A percentile compares a stretch with the other conserved stretches of the same genome.
Conservation (phyloP, 2,113 vertebrate genomes). For the Lampris incognitus region DNA sequence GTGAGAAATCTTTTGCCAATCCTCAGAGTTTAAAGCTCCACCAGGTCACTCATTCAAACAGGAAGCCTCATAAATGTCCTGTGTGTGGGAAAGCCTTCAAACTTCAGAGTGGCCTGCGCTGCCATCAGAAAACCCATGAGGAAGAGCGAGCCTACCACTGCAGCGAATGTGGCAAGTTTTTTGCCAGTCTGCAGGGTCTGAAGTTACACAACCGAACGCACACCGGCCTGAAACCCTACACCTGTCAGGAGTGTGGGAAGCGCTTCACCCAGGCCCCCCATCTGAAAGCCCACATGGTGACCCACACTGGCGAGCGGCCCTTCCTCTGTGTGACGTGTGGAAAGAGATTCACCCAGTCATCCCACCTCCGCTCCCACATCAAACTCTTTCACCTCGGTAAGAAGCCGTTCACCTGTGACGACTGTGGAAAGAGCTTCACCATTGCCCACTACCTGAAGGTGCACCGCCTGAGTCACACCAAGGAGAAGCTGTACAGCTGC, state of each 20-base stretch:
- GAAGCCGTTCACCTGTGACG: slow-evolving; percentile 67
- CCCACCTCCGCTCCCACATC: slow-evolving; percentile 68
- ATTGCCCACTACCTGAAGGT: slow-evolving; percentile 76
- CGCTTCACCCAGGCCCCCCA: slow-evolving; percentile 71
- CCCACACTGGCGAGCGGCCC: slow-evolving; percentile 69
- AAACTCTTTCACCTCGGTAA: slow-evolving; percentile 69
- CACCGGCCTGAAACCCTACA: slow-evolving; percentile 68
- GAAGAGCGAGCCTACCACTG: slow-evolving; percentile 62
- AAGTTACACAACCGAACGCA: slow-evolving; percentile 72
- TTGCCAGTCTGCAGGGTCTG: slow-evolving; percentile 69
- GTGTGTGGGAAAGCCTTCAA: slow-evolving; percentile 69
- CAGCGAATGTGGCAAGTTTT: slow-evolving; percentile 62
- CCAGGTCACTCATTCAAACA: slow-evolving; percentile 63
- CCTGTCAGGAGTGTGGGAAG: slow-evolving; percentile 64
- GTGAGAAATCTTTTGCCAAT: slow-evolving; percentile 64
- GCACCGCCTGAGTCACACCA: slow-evolving; percentile 73
- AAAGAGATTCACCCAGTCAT: slow-evolving; percentile 73
- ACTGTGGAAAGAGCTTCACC: slow-evolving; percentile 75
- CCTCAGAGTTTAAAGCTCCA: slow-evolving; percentile 69
- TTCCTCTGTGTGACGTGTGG: slow-evolving; percentile 73
- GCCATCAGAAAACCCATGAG: slow-evolving; percentile 64
- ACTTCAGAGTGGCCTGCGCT: slow-evolving; percentile 60
- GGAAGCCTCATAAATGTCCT: slow-evolving; percentile 60
- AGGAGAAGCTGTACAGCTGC: slow-evolving; percentile 72
- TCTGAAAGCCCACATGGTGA: slow-evolving; percentile 72